Evolutionary conservation across 2,888 invertebrate genomes (phyloP).

Genomic region (Agrochola lychnidis): DNA sequence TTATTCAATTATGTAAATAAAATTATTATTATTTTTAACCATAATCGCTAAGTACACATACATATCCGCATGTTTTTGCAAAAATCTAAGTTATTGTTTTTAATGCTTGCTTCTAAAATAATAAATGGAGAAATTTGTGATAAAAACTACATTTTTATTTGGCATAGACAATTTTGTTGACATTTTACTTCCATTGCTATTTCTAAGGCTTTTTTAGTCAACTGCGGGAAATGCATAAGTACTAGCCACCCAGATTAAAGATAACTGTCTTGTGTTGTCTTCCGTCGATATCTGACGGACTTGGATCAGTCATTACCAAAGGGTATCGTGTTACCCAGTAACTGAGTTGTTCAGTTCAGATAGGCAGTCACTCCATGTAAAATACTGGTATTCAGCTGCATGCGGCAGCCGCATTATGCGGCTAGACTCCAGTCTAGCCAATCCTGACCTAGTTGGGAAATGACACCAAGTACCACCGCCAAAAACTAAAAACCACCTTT

Average conservation of each 20-base stretch:
- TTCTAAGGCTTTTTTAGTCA: slow-evolving; percentile 1
- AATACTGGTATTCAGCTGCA: background rate
- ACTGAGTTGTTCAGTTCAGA: background rate
- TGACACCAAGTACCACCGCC: too few species aligned
- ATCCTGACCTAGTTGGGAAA: background rate
- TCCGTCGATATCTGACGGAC: too few species aligned
- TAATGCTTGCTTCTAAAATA: background rate
- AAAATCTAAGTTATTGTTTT: background rate
- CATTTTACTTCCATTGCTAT: slow-evolving; percentile 13
- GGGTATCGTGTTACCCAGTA: background rate
- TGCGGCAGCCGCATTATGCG: too few species aligned
- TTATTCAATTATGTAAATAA: slow-evolving; percentile 29
- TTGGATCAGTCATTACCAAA: background rate
- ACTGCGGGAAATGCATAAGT: background rate
- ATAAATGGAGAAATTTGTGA: background rate
- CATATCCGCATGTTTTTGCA: slow-evolving; percentile 22
- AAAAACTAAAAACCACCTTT: too few species aligned
- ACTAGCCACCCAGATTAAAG: background rate
- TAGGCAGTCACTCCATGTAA: background rate
- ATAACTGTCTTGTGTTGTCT: background rate
- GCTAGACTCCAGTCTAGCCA: background rate
- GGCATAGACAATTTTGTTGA: background rate
- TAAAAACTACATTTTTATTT: background rate
- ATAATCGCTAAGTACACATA: slow-evolving; percentile 3
- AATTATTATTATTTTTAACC: slow-evolving; percentile 5